Evolutionary conservation across 2,888 invertebrate genomes (phyloP).

Genomic region (Drosophila planitibia): DNA sequence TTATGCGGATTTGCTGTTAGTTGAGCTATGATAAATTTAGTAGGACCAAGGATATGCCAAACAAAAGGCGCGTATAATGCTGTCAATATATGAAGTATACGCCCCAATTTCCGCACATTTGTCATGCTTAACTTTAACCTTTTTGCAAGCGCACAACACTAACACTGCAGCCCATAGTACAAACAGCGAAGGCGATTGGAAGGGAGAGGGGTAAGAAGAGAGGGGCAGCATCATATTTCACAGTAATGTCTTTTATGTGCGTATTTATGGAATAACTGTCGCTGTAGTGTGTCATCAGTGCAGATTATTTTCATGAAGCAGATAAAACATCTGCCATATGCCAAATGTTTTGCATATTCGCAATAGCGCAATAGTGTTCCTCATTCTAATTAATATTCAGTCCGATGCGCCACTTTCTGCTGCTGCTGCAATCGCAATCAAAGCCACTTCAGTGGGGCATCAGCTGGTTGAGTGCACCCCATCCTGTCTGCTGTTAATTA

Average conservation of each 20-base stretch:
- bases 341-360: conserved; percentile 69
- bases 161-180: background rate
- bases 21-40: conserved; percentile 42
- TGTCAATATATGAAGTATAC: conserved; percentile 60
- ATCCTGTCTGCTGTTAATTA: conserved; percentile 61
- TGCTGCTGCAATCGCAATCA: conserved; percentile 59
- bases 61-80: conserved; percentile 12
- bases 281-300: conserved; percentile 5
- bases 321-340: conserved; percentile 34
- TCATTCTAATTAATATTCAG: conserved; percentile 72
- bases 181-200: background rate
- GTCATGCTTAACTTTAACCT: conserved; percentile 76
- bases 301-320: conserved; percentile 54
- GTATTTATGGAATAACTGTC: conserved; percentile 51
- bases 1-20: conserved; percentile 49
- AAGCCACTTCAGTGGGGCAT: conserved; percentile 65
- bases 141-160: conserved; percentile 38
- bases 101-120: conserved; percentile 59
- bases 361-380: conserved; percentile 20
- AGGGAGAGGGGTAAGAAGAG: background rate
- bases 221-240: conserved; percentile 23
- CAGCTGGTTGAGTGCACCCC: conserved; percentile 30
- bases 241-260: conserved; percentile 24
- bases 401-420: conserved; percentile 40
- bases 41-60: conserved; percentile 36